Base-by-base conservation (phyloP, 2,113 vertebrate species). In the Microcebus murinus region DNA sequence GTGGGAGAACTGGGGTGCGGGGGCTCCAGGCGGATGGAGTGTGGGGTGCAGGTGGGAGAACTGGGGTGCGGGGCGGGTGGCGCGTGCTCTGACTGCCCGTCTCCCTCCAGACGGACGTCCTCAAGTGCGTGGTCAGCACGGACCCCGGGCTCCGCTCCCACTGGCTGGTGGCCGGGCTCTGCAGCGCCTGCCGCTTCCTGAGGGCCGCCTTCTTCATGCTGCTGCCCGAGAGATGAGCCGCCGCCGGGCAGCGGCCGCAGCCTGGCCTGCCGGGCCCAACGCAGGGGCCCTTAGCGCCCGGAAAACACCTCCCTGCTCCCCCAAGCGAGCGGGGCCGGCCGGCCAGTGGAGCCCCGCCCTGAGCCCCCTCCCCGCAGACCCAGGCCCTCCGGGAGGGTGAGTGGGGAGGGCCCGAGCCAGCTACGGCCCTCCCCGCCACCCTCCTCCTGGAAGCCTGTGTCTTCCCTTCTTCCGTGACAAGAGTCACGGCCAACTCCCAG, bases 121-220 rank as follows among this genome's bases (percentile, higher is more conserved):
- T 99, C 10, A 99, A 99, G 84, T 99, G 99, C 0, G 99, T 99
- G 97, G 99, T 99, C 97, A 99, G 99, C 96, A 99, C 99, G 0
- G 99, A 99, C 70, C 98, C 99, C 80, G 99, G 98, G 96, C 99
- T 99, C 55, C 98, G 96, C 82, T 99, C 99, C 55, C 99, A 99
- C 97, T 99, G 99, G 99, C 98, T 99, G 0, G 98, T 99, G 96
- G 99, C 99, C 0, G 98, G 99, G 0, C 96, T 99, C 90, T 99
- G 98, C 94, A 98, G 99, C 73, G 99, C 99, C 8, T 99, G 99
- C 36, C 99, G 99, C 98, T 99, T 99, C 98, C 97, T 99, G 97
- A 99, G 99, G 98, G 98, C 99, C 2, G 93, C 99, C 14, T 98
- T 99, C 98, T 99, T 99, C 4, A 98, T 99, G 97, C 98, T 99